phyloP scores from a whole-genome alignment of 2,888 invertebrate species.

The Drosophila anomalata region DNA sequence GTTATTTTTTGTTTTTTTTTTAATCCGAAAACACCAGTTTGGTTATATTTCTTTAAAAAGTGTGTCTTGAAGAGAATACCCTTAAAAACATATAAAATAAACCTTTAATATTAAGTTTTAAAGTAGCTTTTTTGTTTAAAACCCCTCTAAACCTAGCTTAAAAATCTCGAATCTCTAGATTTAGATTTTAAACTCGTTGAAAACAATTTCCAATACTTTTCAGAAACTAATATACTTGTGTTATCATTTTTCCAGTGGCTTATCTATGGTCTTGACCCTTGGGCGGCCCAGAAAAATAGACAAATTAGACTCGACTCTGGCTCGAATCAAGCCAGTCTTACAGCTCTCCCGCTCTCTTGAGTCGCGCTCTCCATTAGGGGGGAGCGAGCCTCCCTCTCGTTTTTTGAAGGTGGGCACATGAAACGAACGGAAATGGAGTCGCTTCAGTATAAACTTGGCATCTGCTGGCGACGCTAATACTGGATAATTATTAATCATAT shows the following conservation, averaged over 20 bases:
- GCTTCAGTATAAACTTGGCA: slow-evolving; percentile 43
- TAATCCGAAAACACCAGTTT: no score
- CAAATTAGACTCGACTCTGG: slow-evolving; percentile 3
- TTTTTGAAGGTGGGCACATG: slow-evolving; percentile 35
- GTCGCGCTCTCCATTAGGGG: slow-evolving; percentile 6
- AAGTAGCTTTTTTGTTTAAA: no score
- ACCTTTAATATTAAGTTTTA: no score
- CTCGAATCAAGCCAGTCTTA: slow-evolving; percentile 19
- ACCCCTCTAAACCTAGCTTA: background rate
- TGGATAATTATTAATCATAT: background rate
- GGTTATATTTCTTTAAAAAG: no score
- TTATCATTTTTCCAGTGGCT: background rate
- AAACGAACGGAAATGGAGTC: slow-evolving; percentile 74
- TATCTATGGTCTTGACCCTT: slow-evolving; percentile 1
- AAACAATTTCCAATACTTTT: background rate
- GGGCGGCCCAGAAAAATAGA: background rate
- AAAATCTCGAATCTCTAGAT: background rate
- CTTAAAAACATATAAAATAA: no score
- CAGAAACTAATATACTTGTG: background rate
- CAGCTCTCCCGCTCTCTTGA: slow-evolving; percentile 14
- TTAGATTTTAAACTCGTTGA: background rate
- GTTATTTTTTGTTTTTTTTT: no score
- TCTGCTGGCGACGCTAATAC: slow-evolving; percentile 21
- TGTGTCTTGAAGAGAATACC: no score
- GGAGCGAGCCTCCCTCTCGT: background rate